Conservation (phyloP, 2,888 invertebrate species). For the Leptopilina syphax region DNA sequence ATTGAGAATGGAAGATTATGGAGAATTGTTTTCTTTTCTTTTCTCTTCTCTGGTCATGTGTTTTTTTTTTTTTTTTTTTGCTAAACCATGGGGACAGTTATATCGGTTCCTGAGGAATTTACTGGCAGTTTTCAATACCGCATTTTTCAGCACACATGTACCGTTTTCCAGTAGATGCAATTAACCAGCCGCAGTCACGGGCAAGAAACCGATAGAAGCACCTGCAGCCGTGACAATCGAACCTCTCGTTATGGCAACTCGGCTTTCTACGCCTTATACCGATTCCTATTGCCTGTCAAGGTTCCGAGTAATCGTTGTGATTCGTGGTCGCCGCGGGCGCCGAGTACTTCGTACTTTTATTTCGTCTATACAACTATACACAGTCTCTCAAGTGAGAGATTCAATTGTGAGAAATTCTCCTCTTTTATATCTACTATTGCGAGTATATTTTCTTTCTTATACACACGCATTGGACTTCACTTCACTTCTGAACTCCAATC, state of each 20-base stretch:
- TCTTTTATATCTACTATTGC: conserved; percentile 31
- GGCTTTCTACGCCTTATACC: conserved; percentile 61
- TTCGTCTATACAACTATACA: conserved; percentile 42
- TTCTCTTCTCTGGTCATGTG: no score
- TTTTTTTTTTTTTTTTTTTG: no score
- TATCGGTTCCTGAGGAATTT: conserved; percentile 19
- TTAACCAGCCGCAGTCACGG: conserved; percentile 54
- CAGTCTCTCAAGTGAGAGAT: conserved; percentile 51
- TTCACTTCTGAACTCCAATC: conserved; percentile 5
- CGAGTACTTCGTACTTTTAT: conserved; percentile 48
- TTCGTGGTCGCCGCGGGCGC: conserved; percentile 50
- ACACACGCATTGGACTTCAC: no score
- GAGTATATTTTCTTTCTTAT: no score
- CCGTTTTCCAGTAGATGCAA: conserved; percentile 43
- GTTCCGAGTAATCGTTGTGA: conserved; percentile 56
- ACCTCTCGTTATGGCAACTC: conserved; percentile 62
- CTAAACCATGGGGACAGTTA: no score
- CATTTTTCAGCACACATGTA: conserved; percentile 26
- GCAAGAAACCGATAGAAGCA: conserved; percentile 57
- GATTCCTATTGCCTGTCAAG: conserved; percentile 62
- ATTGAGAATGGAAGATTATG: no score
- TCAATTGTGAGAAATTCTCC: conserved; percentile 57
- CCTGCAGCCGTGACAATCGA: conserved; percentile 60
- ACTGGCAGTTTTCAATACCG: conserved; percentile 6
- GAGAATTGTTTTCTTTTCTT: no score